Conservation (phyloP, 2,888 invertebrate species). For the Lamproptera curius region DNA sequence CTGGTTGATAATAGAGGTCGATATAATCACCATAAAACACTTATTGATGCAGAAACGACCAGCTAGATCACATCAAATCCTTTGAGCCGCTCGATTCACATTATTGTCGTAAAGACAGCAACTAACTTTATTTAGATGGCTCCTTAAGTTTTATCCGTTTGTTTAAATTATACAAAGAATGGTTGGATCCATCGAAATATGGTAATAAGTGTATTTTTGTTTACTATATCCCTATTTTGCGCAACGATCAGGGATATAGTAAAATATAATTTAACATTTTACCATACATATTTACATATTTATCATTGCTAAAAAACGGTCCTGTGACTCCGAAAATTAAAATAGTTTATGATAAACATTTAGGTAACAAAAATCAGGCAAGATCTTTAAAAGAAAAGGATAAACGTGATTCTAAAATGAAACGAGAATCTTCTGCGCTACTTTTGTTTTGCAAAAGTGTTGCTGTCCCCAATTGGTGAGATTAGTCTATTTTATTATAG, state of each 20-base stretch:
- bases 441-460: too few relatives aligned
- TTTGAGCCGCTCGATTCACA: constrained; percentile 18
- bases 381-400: neutral
- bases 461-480: too few relatives aligned
- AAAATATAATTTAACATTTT: neutral
- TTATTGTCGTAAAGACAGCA: constrained; percentile 17
- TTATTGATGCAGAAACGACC: too few relatives aligned
- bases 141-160: constrained; percentile 23
- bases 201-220: neutral
- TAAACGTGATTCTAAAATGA: neutral
- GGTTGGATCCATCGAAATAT: neutral
- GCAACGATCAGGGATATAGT: neutral
- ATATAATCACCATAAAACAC: too few relatives aligned
- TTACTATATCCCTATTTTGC: too few relatives aligned
- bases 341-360: neutral
- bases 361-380: neutral
- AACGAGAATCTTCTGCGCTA: too few relatives aligned
- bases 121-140: constrained; percentile 23
- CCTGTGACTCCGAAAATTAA: constrained; percentile 13
- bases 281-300: neutral
- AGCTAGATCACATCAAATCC: constrained; percentile 9
- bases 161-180: constrained; percentile 17
- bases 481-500: constrained; percentile 1
- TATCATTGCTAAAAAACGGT: constrained; percentile 25
- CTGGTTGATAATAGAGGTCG: too few relatives aligned